Conservation (phyloP, 2,113 vertebrate genomes). For the Myotis davidii region DNA sequence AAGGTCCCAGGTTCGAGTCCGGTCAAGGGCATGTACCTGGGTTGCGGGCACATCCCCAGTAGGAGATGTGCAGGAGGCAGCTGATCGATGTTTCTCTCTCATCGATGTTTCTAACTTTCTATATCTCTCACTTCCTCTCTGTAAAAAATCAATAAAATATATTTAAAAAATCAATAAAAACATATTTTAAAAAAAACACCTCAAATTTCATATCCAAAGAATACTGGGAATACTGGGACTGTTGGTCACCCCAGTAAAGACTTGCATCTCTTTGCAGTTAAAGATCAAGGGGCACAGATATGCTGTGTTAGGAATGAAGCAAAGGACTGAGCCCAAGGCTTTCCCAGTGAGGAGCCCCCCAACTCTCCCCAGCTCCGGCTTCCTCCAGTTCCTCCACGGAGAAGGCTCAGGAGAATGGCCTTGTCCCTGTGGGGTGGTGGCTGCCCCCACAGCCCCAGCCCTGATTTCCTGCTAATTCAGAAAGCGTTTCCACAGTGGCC, state of each 20-base stretch:
- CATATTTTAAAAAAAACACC: not conserved
- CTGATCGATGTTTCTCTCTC: no score
- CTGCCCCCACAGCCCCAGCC: not conserved
- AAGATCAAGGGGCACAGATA: not conserved
- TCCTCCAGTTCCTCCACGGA: not conserved
- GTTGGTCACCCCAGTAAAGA: not conserved
- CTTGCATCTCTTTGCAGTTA: not conserved
- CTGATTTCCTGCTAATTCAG: conserved; percentile 66
- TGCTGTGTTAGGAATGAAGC: not conserved
- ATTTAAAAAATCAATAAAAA: not conserved
- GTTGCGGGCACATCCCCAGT: no score
- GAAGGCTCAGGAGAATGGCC: not conserved
- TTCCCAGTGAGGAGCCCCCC: not conserved
- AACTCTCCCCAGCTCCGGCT: not conserved
- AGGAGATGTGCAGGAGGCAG: no score
- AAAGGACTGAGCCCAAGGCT: not conserved
- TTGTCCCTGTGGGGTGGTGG: not conserved
- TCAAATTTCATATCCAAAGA: not conserved
- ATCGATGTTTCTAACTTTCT: no score
- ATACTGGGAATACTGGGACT: not conserved
- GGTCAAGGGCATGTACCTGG: no score
- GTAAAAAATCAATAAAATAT: no score
- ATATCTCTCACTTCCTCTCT: no score
- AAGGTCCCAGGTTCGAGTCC: no score
- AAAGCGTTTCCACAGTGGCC: conserved; percentile 71